Evolutionary conservation across 2,797 vertebrate genomes (phyloP).

Genomic region (Halcyon badia): DNA sequence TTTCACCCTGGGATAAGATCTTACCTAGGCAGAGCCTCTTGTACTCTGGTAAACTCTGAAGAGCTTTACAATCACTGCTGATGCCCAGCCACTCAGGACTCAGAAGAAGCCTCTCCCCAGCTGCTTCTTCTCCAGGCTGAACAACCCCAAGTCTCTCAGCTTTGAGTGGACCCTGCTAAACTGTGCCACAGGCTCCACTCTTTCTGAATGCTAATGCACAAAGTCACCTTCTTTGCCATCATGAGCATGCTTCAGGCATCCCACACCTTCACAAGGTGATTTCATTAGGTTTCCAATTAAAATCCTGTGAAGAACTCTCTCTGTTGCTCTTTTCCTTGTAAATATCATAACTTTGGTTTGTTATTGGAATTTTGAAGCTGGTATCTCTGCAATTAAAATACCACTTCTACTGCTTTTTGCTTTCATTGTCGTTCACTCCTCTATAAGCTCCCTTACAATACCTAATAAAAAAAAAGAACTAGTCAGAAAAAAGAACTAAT

Average conservation of each 20-base stretch:
- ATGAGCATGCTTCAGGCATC: background rate
- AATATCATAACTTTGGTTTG: background rate
- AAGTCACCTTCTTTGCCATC: background rate
- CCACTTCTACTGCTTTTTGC: background rate
- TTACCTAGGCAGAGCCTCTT: background rate
- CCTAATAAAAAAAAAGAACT: background rate
- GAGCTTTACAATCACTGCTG: background rate
- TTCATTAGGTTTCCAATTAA: constrained; percentile 36
- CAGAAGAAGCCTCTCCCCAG: background rate
- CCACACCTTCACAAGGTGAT: background rate
- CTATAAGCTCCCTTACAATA: background rate
- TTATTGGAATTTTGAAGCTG: background rate
- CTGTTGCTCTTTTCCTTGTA: constrained; percentile 10
- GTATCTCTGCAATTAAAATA: background rate
- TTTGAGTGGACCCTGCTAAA: background rate
- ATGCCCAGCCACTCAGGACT: too few relatives aligned
- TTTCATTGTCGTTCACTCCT: background rate
- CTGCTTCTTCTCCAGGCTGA: background rate
- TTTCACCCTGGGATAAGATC: background rate
- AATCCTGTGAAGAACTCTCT: background rate
- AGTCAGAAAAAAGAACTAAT: background rate
- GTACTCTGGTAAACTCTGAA: background rate
- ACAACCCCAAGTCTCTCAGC: background rate
- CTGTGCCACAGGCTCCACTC: background rate
- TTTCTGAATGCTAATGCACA: background rate